Conservation (phyloP, 2,888 invertebrate species). For the Drosophila eohydei region DNA sequence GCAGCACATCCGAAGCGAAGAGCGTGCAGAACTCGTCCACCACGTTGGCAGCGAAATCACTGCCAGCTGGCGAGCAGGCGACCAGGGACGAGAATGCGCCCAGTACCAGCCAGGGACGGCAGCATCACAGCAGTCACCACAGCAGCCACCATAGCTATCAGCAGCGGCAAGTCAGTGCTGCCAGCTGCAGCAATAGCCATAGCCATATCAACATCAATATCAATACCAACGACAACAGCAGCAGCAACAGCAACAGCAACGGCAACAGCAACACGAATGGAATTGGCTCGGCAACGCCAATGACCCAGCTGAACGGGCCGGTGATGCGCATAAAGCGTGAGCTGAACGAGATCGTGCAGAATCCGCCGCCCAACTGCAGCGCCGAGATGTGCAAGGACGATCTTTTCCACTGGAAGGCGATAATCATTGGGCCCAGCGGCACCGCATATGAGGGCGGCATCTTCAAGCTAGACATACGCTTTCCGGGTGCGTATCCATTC, state of each 20-base stretch:
- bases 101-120: conserved; percentile 40
- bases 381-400: conserved; percentile 53
- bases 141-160: not conserved
- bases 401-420: conserved; percentile 60
- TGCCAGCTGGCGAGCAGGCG: not conserved
- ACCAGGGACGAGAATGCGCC: conserved; percentile 35
- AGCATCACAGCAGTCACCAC: not conserved
- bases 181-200: not conserved
- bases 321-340: conserved; percentile 50
- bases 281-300: not conserved
- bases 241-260: not conserved
- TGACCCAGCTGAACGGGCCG: conserved; percentile 24
- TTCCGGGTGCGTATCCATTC: conserved; percentile 62
- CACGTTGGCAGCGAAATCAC: not conserved
- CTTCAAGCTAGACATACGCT: conserved; percentile 63
- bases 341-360: conserved; percentile 47
- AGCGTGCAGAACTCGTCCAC: not conserved
- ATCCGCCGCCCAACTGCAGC: conserved; percentile 72
- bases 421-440: conserved; percentile 52
- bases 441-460: conserved; percentile 62
- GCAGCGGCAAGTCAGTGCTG: conserved; percentile 23
- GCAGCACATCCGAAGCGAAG: not conserved
- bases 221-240: not conserved
- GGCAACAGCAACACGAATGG: not conserved
- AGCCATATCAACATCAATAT: not conserved